Evolutionary conservation across 2,113 vertebrate genomes (phyloP).

Genomic region (Himantopus leucocephalus): DNA sequence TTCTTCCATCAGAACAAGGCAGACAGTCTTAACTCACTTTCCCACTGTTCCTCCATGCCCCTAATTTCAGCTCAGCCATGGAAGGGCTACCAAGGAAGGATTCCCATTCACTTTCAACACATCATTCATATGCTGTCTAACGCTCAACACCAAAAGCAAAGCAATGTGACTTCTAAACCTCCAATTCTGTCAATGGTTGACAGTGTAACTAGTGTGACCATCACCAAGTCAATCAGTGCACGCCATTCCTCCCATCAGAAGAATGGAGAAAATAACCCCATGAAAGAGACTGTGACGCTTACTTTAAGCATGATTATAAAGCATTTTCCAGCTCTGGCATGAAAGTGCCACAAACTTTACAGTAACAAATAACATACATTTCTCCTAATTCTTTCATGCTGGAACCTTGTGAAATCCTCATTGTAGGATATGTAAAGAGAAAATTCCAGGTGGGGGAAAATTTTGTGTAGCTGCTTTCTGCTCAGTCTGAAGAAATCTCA

Average conservation of each 20-base stretch:
- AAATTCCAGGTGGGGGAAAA: background rate
- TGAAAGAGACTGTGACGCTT: background rate
- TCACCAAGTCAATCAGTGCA: background rate
- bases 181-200: background rate
- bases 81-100: background rate
- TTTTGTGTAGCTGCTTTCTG: background rate
- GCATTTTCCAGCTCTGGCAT: background rate
- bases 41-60: background rate
- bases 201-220: background rate
- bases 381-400: background rate
- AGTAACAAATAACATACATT: background rate
- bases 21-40: background rate
- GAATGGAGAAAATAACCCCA: background rate
- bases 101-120: background rate
- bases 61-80: background rate
- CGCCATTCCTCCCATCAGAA: background rate
- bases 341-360: background rate
- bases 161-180: background rate
- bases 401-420: background rate
- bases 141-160: background rate
- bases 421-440: background rate
- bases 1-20: background rate
- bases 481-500: background rate
- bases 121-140: background rate
- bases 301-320: background rate